Conservation (phyloP, 2,888 invertebrate genomes). For the Platerodrilus igneus region DNA sequence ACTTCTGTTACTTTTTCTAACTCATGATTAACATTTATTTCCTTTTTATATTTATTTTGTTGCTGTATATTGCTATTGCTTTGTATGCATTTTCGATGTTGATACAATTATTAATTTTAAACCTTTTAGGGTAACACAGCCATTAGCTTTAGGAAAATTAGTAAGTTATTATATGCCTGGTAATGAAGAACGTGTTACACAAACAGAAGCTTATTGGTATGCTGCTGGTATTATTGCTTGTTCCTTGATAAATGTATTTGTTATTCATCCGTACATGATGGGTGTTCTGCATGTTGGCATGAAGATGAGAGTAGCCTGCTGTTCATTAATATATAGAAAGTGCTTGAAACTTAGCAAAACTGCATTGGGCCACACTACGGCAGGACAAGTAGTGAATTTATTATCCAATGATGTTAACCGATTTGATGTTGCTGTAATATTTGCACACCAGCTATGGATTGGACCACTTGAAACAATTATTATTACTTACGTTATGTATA, state of each 20-base stretch:
- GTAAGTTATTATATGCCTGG: slow-evolving; percentile 57
- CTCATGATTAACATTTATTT: neutral
- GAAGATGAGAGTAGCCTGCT: slow-evolving; percentile 79
- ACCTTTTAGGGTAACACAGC: slow-evolving; percentile 41
- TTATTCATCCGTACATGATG: slow-evolving; percentile 92
- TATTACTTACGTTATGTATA: slow-evolving; percentile 70
- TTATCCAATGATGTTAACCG: slow-evolving; percentile 92
- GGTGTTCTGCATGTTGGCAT: slow-evolving; percentile 75
- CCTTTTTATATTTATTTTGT: neutral
- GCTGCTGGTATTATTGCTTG: slow-evolving; percentile 71
- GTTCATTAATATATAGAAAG: slow-evolving; percentile 81
- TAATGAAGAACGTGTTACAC: slow-evolving; percentile 39
- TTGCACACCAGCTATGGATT: slow-evolving; percentile 77
- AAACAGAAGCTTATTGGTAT: slow-evolving; percentile 68
- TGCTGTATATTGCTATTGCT: neutral
- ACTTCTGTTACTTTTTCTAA: slow-evolving; percentile 5
- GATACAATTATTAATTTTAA: slow-evolving; percentile 13
- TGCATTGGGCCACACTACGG: slow-evolving; percentile 71
- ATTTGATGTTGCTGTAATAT: slow-evolving; percentile 77
- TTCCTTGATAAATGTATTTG: slow-evolving; percentile 69
- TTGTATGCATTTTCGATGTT: neutral
- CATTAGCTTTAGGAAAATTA: slow-evolving; percentile 58
- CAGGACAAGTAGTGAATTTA: slow-evolving; percentile 79
- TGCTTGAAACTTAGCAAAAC: slow-evolving; percentile 54
- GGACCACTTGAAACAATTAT: slow-evolving; percentile 75